Evolutionary conservation across 2,113 vertebrate species (phyloP).

Genomic region (Castor canadensis): DNA sequence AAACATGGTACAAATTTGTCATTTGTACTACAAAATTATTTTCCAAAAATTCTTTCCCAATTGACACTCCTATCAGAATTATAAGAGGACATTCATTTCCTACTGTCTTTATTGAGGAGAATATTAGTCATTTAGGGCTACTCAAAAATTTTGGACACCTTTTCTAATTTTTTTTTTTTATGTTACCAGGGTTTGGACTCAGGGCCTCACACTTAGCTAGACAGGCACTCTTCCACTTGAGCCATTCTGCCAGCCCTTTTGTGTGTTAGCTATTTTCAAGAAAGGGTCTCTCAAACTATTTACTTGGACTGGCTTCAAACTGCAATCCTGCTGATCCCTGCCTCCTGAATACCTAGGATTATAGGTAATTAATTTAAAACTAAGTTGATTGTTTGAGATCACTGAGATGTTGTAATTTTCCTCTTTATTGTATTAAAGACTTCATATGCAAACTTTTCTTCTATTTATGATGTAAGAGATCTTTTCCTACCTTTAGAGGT

Average conservation of each 20-base stretch:
- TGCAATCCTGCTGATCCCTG: too few species aligned
- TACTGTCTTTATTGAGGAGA: background rate
- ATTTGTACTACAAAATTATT: background rate
- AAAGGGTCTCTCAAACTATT: too few species aligned
- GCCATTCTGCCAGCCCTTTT: too few species aligned
- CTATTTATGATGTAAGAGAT: background rate
- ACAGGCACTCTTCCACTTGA: too few species aligned
- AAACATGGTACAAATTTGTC: conserved; percentile 14
- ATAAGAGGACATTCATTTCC: background rate
- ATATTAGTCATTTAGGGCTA: background rate
- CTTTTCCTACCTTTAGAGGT: background rate
- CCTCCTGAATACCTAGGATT: background rate
- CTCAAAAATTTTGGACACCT: background rate
- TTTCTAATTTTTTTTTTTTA: too few species aligned
- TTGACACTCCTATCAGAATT: background rate
- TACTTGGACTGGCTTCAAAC: too few species aligned
- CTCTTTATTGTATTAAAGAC: background rate
- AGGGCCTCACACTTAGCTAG: too few species aligned
- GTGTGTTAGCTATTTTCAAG: too few species aligned
- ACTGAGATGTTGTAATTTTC: background rate
- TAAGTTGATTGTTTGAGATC: background rate
- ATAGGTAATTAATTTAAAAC: background rate
- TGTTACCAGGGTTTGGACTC: too few species aligned
- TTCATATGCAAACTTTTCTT: background rate
- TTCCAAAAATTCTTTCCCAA: background rate